Base-by-base conservation (phyloP, 2,797 vertebrate genomes). In the Graptemys geographica region DNA sequence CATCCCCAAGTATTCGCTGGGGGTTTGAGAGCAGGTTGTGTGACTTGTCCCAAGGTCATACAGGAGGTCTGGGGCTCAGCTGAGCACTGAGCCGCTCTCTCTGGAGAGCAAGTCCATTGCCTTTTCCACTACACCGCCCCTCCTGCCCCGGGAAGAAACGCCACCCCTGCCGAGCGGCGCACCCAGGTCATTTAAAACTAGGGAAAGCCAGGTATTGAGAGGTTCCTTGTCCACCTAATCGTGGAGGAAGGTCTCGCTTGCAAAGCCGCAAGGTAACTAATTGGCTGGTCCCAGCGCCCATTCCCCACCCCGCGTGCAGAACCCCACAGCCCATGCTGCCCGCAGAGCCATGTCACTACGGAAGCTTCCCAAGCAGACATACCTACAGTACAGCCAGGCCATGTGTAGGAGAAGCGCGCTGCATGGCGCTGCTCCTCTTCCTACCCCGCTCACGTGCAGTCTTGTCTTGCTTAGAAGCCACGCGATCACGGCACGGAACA, bases 31-130 rank as follows among this genome's bases (percentile, higher is more conserved):
- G 93, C 33, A 92, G 89, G 15, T 69, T 53, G 90, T 96, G 79
- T 76, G 95, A 91, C 96, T 91, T 84, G 90, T 97, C 95, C 96
- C 97, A 97, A 97, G 97, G 97, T 97, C 97, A 97, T 90, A 81
- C 52, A 57, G 84, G 93, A 96, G 94, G 89, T 89, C 91, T 85
- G 59, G 28, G 65, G 83, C 91, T 96, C 87, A 92, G 88, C 91
- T 92, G 79, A 94, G 74, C 94, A 78, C 85, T 72, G 1, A 33
- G 62, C 33, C 16, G 18, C 55, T 93, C 81, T 91, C 88, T 93
- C 89, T 59, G 65, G 86, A 86, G 96, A 93, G 92, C 15, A 92
- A 92, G 93, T 65, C 53, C 79, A 89, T 18, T 79, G 28, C 59
- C 1, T 0, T 83, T 94, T 69, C 74, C 72, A 28, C 92, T 74